phyloP scores from a whole-genome alignment of 2,888 invertebrate genomes.

The Phasia obesa region DNA sequence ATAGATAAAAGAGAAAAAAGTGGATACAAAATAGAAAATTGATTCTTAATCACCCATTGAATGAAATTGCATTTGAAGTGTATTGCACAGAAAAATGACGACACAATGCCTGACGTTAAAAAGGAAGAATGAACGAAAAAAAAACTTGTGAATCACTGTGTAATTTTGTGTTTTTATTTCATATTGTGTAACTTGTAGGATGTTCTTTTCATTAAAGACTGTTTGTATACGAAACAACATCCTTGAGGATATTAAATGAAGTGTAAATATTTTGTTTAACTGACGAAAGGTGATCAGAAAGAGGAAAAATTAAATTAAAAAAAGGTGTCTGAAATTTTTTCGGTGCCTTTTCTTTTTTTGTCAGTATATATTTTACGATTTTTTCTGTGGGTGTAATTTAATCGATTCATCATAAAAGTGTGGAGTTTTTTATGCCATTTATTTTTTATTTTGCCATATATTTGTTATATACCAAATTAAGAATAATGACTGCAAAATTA shows the following conservation, averaged over 20 bases:
- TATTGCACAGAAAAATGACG: slow-evolving; percentile 53
- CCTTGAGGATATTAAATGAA: slow-evolving; percentile 71
- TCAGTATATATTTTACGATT: neutral
- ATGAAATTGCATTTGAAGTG: slow-evolving; percentile 70
- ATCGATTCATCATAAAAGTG: neutral
- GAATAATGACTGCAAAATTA: too few relatives aligned
- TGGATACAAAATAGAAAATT: slow-evolving; percentile 61
- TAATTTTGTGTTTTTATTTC: slow-evolving; percentile 33
- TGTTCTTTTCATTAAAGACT: slow-evolving; percentile 50
- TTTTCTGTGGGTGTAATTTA: neutral
- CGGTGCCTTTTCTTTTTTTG: neutral
- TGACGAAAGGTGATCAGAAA: slow-evolving; percentile 19
- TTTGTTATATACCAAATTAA: too few relatives aligned
- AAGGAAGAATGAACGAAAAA: slow-evolving; percentile 27
- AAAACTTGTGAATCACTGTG: slow-evolving; percentile 38
- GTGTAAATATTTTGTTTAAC: slow-evolving; percentile 69
- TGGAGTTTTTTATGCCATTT: too few relatives aligned
- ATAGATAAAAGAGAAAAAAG: slow-evolving; percentile 4
- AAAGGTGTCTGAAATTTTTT: neutral
- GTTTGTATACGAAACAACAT: slow-evolving; percentile 58
- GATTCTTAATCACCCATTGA: slow-evolving; percentile 72
- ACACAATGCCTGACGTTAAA: slow-evolving; percentile 49
- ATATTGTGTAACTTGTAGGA: slow-evolving; percentile 52
- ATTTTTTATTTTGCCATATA: neutral
- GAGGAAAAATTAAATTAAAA: slow-evolving; percentile 13